Base-by-base conservation (phyloP, 2,888 invertebrate genomes). In the Mythimna loreyi region DNA sequence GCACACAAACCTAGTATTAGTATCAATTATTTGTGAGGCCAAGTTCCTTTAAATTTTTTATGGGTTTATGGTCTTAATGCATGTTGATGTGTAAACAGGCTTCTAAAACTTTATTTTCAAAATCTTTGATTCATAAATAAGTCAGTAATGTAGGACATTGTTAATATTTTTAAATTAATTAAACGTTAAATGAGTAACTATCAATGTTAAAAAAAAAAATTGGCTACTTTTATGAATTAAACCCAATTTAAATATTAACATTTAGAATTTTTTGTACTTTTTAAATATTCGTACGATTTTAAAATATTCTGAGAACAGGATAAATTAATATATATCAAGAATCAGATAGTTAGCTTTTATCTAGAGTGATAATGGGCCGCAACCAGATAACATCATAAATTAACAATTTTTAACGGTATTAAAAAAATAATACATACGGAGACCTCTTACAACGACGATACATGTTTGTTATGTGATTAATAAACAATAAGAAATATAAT, bases 401-500 rank as follows among this genome's bases (percentile, higher is more conserved):
- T 45, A 8, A 2, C 19, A 19, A 8, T 40, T 40, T 40, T 40
- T 2, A n/a, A 43, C 4, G 13, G 1, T n/a, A 56, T 19, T 25
- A 6, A n/a, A 5, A 55, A 53, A 57, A 9, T 30, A 47, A 61
- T 30, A 59, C 61, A 28, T 61, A 59, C 56, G 0, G 11, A 60
- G 53, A 61, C 45, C 59, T 57, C 30, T 30, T 40, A 19, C 4
- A 43, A 23, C 58, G 61, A 21, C 28, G 33, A 59, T 23, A 49
- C 56, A 72, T 63, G 47, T 30, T 3, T 50, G 43, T 9, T 19
- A 13, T 47, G 28, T 25, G n/a, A n/a, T 56, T 60, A 66, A 52
- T 68, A 72, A 47, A 56, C 55, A 59, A 7, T 13, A 55, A 55
- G 36, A 49, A 64, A 49, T 11, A 74, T 63, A 40, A 13, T n/a